Base-by-base conservation (phyloP, 2,888 invertebrate species). In the Acanthosoma haemorrhoidale region DNA sequence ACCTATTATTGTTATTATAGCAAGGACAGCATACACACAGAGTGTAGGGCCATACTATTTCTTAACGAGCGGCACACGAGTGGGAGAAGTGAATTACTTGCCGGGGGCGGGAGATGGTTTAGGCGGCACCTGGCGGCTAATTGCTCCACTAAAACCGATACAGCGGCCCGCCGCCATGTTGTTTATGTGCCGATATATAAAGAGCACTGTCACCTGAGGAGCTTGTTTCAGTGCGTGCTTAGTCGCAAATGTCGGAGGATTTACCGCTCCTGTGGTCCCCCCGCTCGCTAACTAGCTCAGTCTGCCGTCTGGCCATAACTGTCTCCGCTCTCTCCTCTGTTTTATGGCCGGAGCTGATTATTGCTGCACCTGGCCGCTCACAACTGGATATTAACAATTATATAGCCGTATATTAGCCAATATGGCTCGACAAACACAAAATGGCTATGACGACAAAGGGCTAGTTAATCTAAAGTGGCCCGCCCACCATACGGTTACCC, bases 161-260 rank as follows among this genome's bases (percentile, higher is more conserved):
- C 61, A 25, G 21, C 34, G 34, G 34, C 41, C 13, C 4, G 18
- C 61, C 13, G 41, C 39, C 6, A 51, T 57, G 71, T 73, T 73
- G 72, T 73, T 73, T 73, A 73, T 73, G 71, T 69, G 71, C 39
- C 69, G 69, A 73, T 73, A 73, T 73, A 73, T 71, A 73, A 71
- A 72, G 67, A 60, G 70, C 68, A 63, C 68, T 51, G 64, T 36
- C 43, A 69, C 59, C 57, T 36, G 57, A 31, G 25, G 57, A 15
- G 38, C 71, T 71, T 63, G 51, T 51, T 71, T 68, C 69, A 58
- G 68, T 68, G 71, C 71, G 71, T 71, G 71, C 71, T 73, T 73
- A 73, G 71, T 73, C 69, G 73, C 71, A 71, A 71, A 73, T 73
- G 73, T 73, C 70, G 68, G 68, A 70, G 70, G 70, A 72, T 72